Evolutionary conservation across 1,140 invertebrate species (phyloP), one percentile per base, ranked within the genome.

Genomic region (Caenorhabditis latens): DNA sequence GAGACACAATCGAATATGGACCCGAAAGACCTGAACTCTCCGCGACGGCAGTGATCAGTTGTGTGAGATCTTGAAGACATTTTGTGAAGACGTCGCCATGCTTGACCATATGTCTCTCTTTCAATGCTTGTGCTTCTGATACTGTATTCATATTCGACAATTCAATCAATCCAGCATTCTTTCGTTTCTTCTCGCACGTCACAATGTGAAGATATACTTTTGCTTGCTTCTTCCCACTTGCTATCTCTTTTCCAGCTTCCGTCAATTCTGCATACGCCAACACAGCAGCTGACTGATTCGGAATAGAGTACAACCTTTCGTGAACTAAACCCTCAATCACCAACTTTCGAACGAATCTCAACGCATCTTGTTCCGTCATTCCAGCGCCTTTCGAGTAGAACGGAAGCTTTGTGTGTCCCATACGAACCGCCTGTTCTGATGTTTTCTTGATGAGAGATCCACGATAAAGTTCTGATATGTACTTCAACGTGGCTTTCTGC

Each of bases 51-150:
- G 58, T 63, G 32, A 89, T 71, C 16, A 90, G 48, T 40, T 82
- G 40, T 8, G 71, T 89, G 11, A 90, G 50, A 43, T 87, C 85
- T 53, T 57, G 50, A 71, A 89, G 89, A 53, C 89, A 90, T 19
- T 55, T 58, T 24, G 85, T 46, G 79, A 90, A 90, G 14, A 90
- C 43, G 48, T 90, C 90, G 1, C 65, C 63, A 65, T 90, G 86
- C 63, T 90, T 90, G 11, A 90, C 40, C 50, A 48, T 48, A 50
- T 90, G 63, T 43, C 89, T 90, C 43, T 90, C 86, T 53, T 90
- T 90, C 40, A 90, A 16, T 21, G 90, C 88, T 21, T 88, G 84
- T 21, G 87, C 87, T 67, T 90, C 90, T 21, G 63, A 82, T 14
- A 90, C 88, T 3, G 48, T 87, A 50, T 87, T 53, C 82, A 89